Conservation (phyloP, 2,797 vertebrate species). For the Phrynocephalus forsythii region DNA sequence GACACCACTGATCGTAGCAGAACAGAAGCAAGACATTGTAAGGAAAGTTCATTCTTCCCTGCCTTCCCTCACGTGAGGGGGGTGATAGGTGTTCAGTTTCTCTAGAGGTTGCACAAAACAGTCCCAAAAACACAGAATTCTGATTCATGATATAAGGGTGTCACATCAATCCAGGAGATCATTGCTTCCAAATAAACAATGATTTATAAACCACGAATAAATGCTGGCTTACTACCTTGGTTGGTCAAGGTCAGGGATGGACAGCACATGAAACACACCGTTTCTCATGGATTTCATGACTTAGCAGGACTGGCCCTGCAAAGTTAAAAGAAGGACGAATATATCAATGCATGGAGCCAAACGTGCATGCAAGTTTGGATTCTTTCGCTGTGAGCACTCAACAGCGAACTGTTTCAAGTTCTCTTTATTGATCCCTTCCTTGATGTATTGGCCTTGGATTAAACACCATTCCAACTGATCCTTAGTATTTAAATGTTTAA, state of each 20-base stretch:
- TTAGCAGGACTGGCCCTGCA: too few species aligned
- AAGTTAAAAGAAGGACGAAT: neutral
- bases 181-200: neutral
- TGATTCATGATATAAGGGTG: neutral
- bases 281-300: too few species aligned
- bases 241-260: too few species aligned
- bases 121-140: too few species aligned
- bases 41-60: too few species aligned
- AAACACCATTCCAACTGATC: neutral
- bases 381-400: neutral
- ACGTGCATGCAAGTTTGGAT: neutral
- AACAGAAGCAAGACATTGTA: too few species aligned
- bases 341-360: neutral
- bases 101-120: too few species aligned
- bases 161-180: neutral
- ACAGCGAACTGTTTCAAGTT: neutral
- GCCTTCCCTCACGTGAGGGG: too few species aligned
- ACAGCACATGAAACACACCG: too few species aligned
- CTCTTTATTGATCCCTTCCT: neutral
- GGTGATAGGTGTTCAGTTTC: too few species aligned
- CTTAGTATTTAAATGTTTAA: neutral
- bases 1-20: too few species aligned
- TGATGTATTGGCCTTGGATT: accelerated
- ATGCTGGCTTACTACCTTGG: neutral
- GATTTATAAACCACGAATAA: neutral